Percentiles rank a stretch among this genome's conserved stretches.
Conservation (phyloP, 2,113 vertebrate genomes). For the Dicrurus megarhynchus region DNA sequence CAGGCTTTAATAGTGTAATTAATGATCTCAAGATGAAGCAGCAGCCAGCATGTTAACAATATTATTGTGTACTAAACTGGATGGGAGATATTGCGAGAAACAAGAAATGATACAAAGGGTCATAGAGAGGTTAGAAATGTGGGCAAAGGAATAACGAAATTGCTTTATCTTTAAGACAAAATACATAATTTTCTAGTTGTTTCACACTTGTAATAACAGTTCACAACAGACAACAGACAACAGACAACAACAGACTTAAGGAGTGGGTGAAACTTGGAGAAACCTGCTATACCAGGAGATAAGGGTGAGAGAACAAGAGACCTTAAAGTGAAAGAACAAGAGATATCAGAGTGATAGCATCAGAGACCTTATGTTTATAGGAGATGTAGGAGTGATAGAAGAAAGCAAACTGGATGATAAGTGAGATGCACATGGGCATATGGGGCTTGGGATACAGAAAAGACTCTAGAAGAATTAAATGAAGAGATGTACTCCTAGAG, state of each 20-base stretch:
- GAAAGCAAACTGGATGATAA: background rate
- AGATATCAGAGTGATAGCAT: background rate
- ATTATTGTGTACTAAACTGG: background rate
- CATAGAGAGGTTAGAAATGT: background rate
- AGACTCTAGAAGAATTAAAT: background rate
- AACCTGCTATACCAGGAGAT: background rate
- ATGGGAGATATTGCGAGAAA: background rate
- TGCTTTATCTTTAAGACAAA: background rate
- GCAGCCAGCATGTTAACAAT: background rate
- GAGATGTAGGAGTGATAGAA: background rate
- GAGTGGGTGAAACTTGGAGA: slow-evolving; percentile 22
- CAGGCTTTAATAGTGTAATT: background rate
- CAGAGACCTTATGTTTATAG: background rate
- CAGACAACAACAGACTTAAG: background rate
- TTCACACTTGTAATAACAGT: background rate
- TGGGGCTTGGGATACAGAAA: background rate
- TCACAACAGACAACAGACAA: background rate
- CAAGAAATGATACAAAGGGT: slow-evolving; percentile 2
- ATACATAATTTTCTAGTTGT: background rate
- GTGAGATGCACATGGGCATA: background rate
- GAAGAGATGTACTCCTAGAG: background rate
- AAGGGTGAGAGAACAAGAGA: slow-evolving; percentile 16
- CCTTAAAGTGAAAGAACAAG: slow-evolving; percentile 5
- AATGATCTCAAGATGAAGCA: slow-evolving; percentile 29
- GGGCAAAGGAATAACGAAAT: background rate